phyloP scores from a whole-genome alignment of 1,140 invertebrate species.

The Drosophila subobscura region DNA sequence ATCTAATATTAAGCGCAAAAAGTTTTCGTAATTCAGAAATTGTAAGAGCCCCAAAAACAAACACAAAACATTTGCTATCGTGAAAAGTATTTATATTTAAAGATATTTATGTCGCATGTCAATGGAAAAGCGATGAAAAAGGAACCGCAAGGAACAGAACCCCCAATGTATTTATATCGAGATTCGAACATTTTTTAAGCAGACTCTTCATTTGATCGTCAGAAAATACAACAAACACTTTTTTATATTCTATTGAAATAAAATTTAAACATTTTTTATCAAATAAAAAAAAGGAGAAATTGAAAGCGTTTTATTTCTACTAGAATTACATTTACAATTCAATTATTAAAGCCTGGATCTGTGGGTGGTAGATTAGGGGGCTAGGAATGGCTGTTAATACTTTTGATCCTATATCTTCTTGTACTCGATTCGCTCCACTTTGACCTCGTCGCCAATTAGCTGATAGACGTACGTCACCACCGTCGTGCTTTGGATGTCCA shows the following conservation, averaged over 20 bases:
- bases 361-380: slow-evolving; percentile 24
- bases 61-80: slow-evolving; percentile 35
- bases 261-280: slow-evolving; percentile 81
- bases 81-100: slow-evolving; percentile 52
- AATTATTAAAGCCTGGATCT: slow-evolving; percentile 39
- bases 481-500: slow-evolving; percentile 99
- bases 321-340: slow-evolving; percentile 51
- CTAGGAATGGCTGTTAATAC: slow-evolving; percentile 72
- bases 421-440: slow-evolving; percentile 99
- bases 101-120: slow-evolving; percentile 10
- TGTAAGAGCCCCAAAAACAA: slow-evolving; percentile 44
- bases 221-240: slow-evolving; percentile 40
- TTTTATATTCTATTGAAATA: slow-evolving; percentile 82
- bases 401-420: slow-evolving; percentile 88
- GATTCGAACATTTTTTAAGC: slow-evolving; percentile 63
- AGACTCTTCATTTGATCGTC: slow-evolving; percentile 67
- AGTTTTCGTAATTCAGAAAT: slow-evolving; percentile 49
- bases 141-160: no score
- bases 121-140: slow-evolving; percentile 21
- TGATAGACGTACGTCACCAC: slow-evolving; percentile 99
- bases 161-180: slow-evolving; percentile 64
- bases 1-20: slow-evolving; percentile 64
- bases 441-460: slow-evolving; percentile 98
- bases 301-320: slow-evolving; percentile 45
- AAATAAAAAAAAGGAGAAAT: slow-evolving; percentile 67